A percentile compares a stretch with the other conserved stretches of the same genome.
Evolutionary conservation across 92 coral and sea anemone species (phyloP).

Genomic region (Anthopleura xanthogrammica): DNA sequence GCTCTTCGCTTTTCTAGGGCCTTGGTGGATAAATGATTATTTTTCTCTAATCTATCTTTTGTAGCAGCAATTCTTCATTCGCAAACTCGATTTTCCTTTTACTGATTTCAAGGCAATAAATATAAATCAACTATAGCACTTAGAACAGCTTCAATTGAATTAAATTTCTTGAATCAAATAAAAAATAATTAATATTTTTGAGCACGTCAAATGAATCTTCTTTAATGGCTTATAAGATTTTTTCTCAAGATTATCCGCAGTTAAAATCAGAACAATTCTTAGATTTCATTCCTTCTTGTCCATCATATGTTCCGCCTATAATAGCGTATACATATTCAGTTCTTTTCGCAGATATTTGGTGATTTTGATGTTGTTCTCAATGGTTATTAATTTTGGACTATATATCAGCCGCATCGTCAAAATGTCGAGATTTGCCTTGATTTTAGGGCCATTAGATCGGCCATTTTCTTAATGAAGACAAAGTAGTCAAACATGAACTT

Average conservation of each 20-base stretch:
- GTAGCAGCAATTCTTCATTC: not conserved
- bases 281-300: not conserved
- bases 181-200: not conserved
- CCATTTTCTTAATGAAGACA: conserved; percentile 3
- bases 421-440: not conserved
- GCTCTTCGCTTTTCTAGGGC: not conserved
- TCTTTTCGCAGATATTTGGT: not conserved
- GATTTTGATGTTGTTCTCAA: not conserved
- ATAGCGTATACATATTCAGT: too few species aligned
- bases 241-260: not conserved
- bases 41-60: not conserved
- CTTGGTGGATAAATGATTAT: too few species aligned
- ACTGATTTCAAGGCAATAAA: not conserved
- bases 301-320: too few species aligned
- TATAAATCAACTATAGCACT: not conserved
- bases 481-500: conserved; percentile 1
- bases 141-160: not conserved
- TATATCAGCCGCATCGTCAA: not conserved
- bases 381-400: not conserved
- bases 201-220: not conserved
- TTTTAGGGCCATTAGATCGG: not conserved
- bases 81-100: not conserved
- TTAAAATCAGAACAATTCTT: too few species aligned
- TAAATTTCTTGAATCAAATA: not conserved
- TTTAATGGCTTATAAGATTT: conserved; percentile 1